Conservation (phyloP, 2,797 vertebrate genomes). For the Ctenopoma kingsleyae region DNA sequence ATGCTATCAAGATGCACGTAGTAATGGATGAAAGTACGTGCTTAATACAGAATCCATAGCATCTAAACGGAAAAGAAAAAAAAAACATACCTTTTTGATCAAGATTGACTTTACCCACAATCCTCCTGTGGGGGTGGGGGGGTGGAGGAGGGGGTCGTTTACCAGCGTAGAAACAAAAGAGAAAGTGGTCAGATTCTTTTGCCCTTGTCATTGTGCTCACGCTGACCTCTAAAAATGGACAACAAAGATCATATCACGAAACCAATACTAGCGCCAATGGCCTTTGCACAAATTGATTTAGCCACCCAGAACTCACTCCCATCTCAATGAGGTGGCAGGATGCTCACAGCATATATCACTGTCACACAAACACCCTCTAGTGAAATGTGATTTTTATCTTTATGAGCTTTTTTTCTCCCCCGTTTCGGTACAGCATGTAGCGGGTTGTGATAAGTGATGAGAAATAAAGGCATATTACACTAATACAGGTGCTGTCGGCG, state of each 20-base stretch:
- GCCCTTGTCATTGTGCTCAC: conserved; percentile 70
- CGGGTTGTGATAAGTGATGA: conserved; percentile 70
- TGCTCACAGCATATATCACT: conserved; percentile 79
- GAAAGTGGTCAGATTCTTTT: conserved; percentile 60
- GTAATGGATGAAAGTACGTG: conserved; percentile 55
- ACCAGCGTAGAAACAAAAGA: conserved; percentile 44
- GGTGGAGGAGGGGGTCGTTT: conserved; percentile 52
- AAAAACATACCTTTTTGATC: conserved; percentile 41
- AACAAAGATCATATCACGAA: conserved; percentile 81
- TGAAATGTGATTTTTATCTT: conserved; percentile 85
- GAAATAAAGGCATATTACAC: conserved; percentile 63
- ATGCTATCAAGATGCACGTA: conserved; percentile 59
- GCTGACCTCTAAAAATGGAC: conserved; percentile 81
- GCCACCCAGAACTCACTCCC: conserved; percentile 78
- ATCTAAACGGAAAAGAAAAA: conserved; percentile 22
- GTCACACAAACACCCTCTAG: conserved; percentile 79
- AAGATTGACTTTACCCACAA: conserved; percentile 65
- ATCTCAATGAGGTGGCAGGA: conserved; percentile 76
- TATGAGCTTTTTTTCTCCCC: conserved; percentile 57
- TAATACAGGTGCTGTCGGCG: conserved; percentile 65
- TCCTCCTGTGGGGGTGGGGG: conserved; percentile 51
- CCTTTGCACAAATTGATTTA: conserved; percentile 83
- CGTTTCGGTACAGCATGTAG: conserved; percentile 50
- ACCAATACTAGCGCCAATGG: conserved; percentile 74
- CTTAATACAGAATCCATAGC: conserved; percentile 67